These are phyloP conservation scores for Catocala sponsa DNA, from an alignment of 2,888 invertebrate genomes.

Conservation along the genomic window DNA sequence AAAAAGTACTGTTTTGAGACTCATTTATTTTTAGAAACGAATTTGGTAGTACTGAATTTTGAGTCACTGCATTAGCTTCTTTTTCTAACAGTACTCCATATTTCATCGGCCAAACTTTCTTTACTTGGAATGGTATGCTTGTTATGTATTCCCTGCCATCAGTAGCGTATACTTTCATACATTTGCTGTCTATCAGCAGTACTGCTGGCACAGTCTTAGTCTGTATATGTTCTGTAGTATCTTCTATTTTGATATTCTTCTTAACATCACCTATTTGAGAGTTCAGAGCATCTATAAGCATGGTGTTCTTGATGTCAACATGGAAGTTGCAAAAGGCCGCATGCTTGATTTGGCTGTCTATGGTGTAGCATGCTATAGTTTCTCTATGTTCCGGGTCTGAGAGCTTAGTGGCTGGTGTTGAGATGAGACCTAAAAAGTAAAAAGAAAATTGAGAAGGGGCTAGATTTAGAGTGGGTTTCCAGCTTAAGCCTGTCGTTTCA, in stretches of 20 bases:
- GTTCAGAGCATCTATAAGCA: constrained; percentile 85
- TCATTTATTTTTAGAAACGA: constrained; percentile 78
- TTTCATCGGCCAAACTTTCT: constrained; percentile 94
- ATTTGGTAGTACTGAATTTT: constrained; percentile 69
- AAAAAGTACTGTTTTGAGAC: constrained; percentile 74
- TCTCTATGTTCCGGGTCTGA: constrained; percentile 85
- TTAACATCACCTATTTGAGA: constrained; percentile 83
- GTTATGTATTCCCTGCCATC: constrained; percentile 95
- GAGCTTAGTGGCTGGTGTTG: constrained; percentile 82
- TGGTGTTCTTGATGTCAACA: constrained; percentile 84
- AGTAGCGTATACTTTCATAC: constrained; percentile 92
- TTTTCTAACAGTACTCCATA: constrained; percentile 96
- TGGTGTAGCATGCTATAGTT: constrained; percentile 92
- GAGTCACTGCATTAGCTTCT: constrained; percentile 77
- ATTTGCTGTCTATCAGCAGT: constrained; percentile 92
- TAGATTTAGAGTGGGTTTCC: no score
- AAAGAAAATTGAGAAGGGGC: no score
- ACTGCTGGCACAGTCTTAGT: constrained; percentile 90
- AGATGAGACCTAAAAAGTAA: constrained; percentile 87
- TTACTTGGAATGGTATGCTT: constrained; percentile 93
- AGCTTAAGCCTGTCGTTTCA: no score
- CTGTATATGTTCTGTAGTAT: constrained; percentile 82
- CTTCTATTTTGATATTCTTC: constrained; percentile 82
- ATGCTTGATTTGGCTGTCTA: constrained; percentile 94
- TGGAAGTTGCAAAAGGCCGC: constrained; percentile 92